phyloP scores from a whole-genome alignment of 2,113 vertebrate species.

The Condylura cristata region DNA sequence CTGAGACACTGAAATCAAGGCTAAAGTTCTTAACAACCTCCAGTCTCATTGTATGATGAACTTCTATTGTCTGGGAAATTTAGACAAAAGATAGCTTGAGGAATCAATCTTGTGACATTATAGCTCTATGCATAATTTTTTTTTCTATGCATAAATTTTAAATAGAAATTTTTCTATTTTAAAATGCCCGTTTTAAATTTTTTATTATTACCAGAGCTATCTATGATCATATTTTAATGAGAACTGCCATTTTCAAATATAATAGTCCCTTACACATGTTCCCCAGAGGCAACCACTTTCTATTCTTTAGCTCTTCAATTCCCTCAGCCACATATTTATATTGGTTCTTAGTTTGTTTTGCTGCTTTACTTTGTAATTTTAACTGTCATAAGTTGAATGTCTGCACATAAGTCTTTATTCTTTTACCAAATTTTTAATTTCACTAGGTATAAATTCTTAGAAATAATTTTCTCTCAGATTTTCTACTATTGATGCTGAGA shows the following conservation, averaged over 20 bases:
- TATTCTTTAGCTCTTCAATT: neutral
- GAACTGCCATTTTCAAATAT: constrained; percentile 15
- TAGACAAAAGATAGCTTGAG: constrained; percentile 24
- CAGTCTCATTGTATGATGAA: constrained; percentile 25
- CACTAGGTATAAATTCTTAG: neutral
- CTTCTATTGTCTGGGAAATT: constrained; percentile 50
- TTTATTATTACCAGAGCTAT: constrained; percentile 14
- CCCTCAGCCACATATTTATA: neutral
- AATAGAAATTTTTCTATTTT: constrained; percentile 37
- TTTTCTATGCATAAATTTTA: constrained; percentile 34
- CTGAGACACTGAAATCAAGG: constrained; percentile 57
- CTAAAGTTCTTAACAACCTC: constrained; percentile 62
- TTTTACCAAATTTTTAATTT: constrained; percentile 32
- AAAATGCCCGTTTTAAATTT: neutral
- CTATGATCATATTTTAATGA: constrained; percentile 30
- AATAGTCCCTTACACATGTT: neutral
- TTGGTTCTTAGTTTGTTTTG: constrained; percentile 1
- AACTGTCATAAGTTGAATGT: neutral
- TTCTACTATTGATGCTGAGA: neutral
- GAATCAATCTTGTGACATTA: constrained; percentile 35
- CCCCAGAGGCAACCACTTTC: neutral
- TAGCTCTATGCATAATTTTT: constrained; percentile 17
- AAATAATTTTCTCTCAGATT: constrained; percentile 1
- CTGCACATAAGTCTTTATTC: constrained; percentile 13
- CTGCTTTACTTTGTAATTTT: neutral